Base-by-base conservation (phyloP, 2,888 invertebrate species). In the Polydrusus cervinus region DNA sequence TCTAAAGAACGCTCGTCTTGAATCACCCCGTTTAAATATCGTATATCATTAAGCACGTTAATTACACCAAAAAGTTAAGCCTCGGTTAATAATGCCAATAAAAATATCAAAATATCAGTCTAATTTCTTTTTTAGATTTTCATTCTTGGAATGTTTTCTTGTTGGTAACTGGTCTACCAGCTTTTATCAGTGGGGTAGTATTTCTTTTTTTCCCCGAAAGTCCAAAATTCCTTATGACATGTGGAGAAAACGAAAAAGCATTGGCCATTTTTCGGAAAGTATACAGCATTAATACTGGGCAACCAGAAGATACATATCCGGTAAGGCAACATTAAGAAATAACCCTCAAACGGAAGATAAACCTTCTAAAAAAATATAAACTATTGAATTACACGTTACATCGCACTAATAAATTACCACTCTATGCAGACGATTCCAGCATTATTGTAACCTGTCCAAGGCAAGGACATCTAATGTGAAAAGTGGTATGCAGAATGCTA, bases 201-300 rank as follows among this genome's bases (percentile, higher is more conserved):
- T 86, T 91, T 61, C 85, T 90, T 73, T 88, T 89, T 75, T 87
- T 92, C 66, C 93, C 94, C 0, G 95, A 95, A 85, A 94, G 94
- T 83, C 94, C 95, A 8, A 93, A 93, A 85, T 94, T 93, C 85
- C 88, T 94, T 1, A 91, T 94, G 90, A 90, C 92, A 0, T 88
- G 91, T 66, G 92, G 93, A 0, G 87, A 90, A 55, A 91, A 91
- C 74, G 89, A 90, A 7, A 91, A 93, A 81, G 93, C 94, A 0
- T 82, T 94, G 79, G 81, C 86, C 8, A 89, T 93, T 3, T 91
- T 94, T 78, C 87, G 87, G 75, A 89, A 83, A 76, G 92, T 95
- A n/a, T 94, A 92, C 83, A 84, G 87, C 0, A 83, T 90, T 62
- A 95, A 95, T 81, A 92, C 90, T 0, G 91, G 93, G 1, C 88